phyloP scores from a whole-genome alignment of 2,797 vertebrate genomes.

The Falco cherrug region DNA sequence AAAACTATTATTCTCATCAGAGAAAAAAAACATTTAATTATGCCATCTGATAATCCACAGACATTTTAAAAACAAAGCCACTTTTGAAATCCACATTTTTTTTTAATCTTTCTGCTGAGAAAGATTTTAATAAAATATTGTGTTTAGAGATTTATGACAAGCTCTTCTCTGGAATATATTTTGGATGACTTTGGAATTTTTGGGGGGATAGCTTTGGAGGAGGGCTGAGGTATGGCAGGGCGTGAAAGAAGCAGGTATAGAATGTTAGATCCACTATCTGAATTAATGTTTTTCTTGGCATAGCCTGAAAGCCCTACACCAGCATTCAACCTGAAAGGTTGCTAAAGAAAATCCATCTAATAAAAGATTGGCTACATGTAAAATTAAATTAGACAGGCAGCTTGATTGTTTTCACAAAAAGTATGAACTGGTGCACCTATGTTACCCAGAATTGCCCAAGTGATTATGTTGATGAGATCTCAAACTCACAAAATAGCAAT shows the following conservation, averaged over 20 bases:
- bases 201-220: not conserved
- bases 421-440: not conserved
- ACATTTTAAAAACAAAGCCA: not conserved
- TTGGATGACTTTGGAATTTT: too few relatives aligned
- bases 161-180: not conserved
- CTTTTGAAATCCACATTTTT: not conserved
- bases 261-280: not conserved
- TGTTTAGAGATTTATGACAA: not conserved
- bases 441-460: not conserved
- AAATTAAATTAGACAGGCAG: not conserved
- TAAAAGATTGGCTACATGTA: not conserved
- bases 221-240: not conserved
- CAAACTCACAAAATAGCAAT: not conserved
- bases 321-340: not conserved
- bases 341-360: not conserved
- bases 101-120: not conserved
- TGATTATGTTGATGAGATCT: not conserved
- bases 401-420: not conserved
- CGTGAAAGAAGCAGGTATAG: not conserved
- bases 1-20: not conserved
- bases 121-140: not conserved
- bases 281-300: not conserved
- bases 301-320: not conserved
- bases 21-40: not conserved
- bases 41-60: not conserved